Conservation (phyloP, 2,113 vertebrate species). For the Grammomys surdaster region DNA sequence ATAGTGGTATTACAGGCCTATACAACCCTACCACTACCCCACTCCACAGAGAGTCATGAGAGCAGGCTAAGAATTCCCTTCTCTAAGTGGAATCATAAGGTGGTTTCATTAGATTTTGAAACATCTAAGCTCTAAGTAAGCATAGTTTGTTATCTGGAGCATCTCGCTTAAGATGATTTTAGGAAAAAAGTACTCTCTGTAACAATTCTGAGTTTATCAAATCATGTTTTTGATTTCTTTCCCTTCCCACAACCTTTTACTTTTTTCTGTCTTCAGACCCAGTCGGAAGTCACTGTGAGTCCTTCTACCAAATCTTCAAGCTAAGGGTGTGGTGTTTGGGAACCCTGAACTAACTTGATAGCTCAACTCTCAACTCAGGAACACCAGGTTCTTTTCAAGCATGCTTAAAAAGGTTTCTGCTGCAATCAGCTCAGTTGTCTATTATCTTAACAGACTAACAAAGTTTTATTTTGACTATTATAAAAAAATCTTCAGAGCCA, state of each 20-base stretch:
- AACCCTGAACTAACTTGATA: neutral
- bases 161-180: neutral
- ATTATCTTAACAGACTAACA: slow-evolving; percentile 8
- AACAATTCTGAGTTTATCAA: neutral
- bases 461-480: slow-evolving; percentile 15
- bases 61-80: neutral
- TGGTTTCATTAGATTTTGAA: neutral
- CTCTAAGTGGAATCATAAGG: neutral
- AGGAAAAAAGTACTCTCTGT: neutral
- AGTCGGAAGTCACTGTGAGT: neutral
- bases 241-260: neutral
- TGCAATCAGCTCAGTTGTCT: slow-evolving; percentile 29
- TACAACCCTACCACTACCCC: neutral
- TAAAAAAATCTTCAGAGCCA: neutral
- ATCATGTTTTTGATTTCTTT: neutral
- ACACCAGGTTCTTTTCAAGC: neutral
- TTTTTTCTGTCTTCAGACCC: neutral
- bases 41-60: neutral
- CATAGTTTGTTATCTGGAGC: neutral
- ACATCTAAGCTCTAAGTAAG: neutral
- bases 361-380: slow-evolving; percentile 8
- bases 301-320: slow-evolving; percentile 27
- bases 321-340: neutral
- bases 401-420: slow-evolving; percentile 14
- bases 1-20: neutral